phyloP scores from a whole-genome alignment of 2,113 vertebrate genomes.

The Caranx melampygus region DNA sequence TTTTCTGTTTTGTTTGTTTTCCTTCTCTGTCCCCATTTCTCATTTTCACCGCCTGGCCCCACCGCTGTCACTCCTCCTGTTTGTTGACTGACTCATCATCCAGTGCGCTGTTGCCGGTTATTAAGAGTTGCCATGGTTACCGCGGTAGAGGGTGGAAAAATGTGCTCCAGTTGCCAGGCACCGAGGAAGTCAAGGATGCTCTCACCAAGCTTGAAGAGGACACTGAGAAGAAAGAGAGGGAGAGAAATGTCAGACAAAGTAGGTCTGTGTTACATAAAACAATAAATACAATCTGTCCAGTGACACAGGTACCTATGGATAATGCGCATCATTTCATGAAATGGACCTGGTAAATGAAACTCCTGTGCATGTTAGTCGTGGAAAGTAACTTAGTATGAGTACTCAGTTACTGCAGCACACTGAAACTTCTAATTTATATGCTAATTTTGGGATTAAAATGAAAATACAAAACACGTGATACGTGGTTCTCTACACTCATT shows the following conservation, averaged over 20 bases:
- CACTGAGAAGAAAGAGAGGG: slow-evolving; percentile 85
- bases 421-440: neutral
- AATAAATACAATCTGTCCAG: slow-evolving; percentile 52
- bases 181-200: slow-evolving; percentile 83
- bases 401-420: neutral
- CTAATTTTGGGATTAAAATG: too few species aligned
- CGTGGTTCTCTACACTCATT: neutral
- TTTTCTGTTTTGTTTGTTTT: slow-evolving; percentile 2
- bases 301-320: slow-evolving; percentile 17
- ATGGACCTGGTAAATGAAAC: slow-evolving; percentile 30
- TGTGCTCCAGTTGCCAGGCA: slow-evolving; percentile 86
- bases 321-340: neutral
- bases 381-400: neutral
- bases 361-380: neutral
- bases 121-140: slow-evolving; percentile 83
- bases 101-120: slow-evolving; percentile 67
- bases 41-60: slow-evolving; percentile 47
- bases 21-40: slow-evolving; percentile 43
- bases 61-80: slow-evolving; percentile 47
- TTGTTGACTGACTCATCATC: slow-evolving; percentile 81
- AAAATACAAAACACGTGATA: too few species aligned
- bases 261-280: slow-evolving; percentile 51
- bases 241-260: slow-evolving; percentile 49
- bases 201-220: slow-evolving; percentile 99
- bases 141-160: slow-evolving; percentile 83